Percentiles rank a stretch among this genome's conserved stretches.
Conservation (phyloP, 1,140 invertebrate genomes). For the Chironomus tepperi region DNA sequence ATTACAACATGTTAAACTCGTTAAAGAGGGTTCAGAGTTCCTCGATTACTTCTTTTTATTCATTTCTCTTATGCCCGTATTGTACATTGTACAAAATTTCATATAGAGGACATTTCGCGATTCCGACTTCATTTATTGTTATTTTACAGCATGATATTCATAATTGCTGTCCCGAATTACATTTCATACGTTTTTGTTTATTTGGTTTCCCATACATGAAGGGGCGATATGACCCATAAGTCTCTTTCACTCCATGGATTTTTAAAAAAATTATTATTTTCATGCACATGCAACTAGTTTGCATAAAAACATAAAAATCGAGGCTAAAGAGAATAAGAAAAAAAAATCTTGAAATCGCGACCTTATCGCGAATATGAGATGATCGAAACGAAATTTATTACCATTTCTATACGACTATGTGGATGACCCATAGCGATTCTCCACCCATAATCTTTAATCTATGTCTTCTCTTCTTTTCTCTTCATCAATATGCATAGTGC, state of each 20-base stretch:
- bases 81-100: too few relatives aligned
- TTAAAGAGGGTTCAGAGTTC: not conserved
- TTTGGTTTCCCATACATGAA: not conserved
- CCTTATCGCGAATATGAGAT: not conserved
- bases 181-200: conserved; percentile 14
- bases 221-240: not conserved
- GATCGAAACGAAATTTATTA: not conserved
- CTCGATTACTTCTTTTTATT: not conserved
- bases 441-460: too few relatives aligned
- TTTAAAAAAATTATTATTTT: not conserved
- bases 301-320: not conserved
- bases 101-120: conserved; percentile 3
- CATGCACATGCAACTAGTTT: conserved; percentile 1
- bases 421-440: not conserved
- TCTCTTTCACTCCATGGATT: not conserved
- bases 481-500: not conserved
- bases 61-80: not conserved
- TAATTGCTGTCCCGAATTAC: conserved; percentile 7
- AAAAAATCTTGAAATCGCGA: not conserved
- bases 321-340: not conserved
- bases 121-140: not conserved
- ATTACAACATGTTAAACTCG: not conserved
- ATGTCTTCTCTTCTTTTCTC: not conserved
- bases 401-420: not conserved
- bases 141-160: conserved; percentile 8